Conservation (phyloP, 2,113 vertebrate genomes). For the Thryonomys swinderianus region DNA sequence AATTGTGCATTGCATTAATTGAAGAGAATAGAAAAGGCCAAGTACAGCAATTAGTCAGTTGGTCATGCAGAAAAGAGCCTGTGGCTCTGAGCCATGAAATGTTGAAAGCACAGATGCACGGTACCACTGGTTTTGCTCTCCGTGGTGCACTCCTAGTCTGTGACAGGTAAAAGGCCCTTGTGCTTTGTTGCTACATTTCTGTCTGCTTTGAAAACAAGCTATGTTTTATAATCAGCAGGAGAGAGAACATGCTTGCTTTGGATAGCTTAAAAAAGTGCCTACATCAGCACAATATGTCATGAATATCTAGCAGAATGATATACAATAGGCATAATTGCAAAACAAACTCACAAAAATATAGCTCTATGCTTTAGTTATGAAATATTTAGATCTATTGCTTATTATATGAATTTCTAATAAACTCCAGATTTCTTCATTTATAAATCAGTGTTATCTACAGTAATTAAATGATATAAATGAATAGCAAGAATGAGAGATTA, state of each 20-base stretch:
- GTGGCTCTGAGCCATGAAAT: conserved; percentile 87
- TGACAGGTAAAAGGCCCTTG: conserved; percentile 86
- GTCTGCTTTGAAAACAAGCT: conserved; percentile 84
- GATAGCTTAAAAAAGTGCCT: conserved; percentile 70
- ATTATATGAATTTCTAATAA: neutral
- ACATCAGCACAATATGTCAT: conserved; percentile 76
- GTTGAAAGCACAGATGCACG: conserved; percentile 88
- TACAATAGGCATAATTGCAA: neutral
- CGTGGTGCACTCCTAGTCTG: conserved; percentile 81
- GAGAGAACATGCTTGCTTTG: conserved; percentile 65
- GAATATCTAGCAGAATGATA: conserved; percentile 49
- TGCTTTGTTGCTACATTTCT: conserved; percentile 84
- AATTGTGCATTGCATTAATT: conserved; percentile 90
- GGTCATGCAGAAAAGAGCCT: conserved; percentile 90
- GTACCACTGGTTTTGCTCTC: conserved; percentile 83
- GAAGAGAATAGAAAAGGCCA: conserved; percentile 88
- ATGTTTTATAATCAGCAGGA: conserved; percentile 81
- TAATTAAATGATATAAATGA: neutral
- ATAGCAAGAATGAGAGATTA: neutral
- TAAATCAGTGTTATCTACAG: neutral
- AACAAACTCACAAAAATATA: neutral
- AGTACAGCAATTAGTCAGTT: conserved; percentile 90
- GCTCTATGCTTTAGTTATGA: neutral
- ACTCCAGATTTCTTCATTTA: neutral
- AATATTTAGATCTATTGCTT: neutral